Percentiles rank a stretch among this genome's conserved stretches.
These are phyloP conservation scores for Melinaea marsaeus DNA, from an alignment of 2,888 invertebrate species.

Conservation along the genomic window DNA sequence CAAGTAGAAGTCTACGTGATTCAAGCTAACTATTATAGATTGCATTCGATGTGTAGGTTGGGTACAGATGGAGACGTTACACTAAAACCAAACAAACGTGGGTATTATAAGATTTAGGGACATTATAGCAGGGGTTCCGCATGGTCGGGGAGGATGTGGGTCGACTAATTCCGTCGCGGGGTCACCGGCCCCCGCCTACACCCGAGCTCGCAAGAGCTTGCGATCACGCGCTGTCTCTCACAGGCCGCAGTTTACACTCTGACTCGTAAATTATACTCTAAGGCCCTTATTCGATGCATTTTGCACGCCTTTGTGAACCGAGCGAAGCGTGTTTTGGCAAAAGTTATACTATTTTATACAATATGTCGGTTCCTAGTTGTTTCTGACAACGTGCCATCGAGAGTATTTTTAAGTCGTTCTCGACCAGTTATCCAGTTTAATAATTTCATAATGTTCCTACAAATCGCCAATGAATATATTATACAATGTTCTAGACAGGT, in stretches of 20 bases:
- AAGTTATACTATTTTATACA: too few relatives aligned
- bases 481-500: too few relatives aligned
- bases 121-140: constrained; percentile 22
- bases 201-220: constrained; percentile 19
- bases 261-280: background rate
- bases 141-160: constrained; percentile 44
- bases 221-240: constrained; percentile 30
- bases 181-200: constrained; percentile 47
- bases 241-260: background rate
- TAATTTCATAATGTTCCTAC: too few relatives aligned
- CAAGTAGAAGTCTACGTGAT: too few relatives aligned
- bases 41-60: too few relatives aligned
- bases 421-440: too few relatives aligned
- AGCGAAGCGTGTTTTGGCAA: background rate
- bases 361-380: too few relatives aligned
- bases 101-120: constrained; percentile 8
- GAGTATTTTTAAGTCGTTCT: too few relatives aligned
- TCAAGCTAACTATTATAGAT: too few relatives aligned
- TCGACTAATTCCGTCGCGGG: constrained; percentile 66
- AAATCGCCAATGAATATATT: too few relatives aligned
- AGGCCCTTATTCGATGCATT: background rate
- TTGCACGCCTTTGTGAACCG: background rate
- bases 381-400: too few relatives aligned
- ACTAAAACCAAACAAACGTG: background rate
- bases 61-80: too few relatives aligned